Evolutionary conservation across 1,140 invertebrate species (phyloP), one percentile per base, ranked within the genome.

Genomic region (Ceratosolen fusciceps): DNA sequence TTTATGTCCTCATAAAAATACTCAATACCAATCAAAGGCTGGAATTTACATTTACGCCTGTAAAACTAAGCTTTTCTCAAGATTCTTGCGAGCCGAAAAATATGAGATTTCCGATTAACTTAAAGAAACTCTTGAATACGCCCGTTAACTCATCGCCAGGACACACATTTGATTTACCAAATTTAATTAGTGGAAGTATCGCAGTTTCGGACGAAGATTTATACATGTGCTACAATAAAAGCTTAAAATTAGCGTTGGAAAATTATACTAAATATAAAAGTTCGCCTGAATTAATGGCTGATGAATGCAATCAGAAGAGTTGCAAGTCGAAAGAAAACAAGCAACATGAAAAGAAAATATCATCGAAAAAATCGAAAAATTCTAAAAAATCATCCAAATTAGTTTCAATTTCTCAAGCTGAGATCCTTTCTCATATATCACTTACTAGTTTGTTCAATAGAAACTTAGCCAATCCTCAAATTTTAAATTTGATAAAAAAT

Each of bases 1-100:
- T 88, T 0, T 90, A 90, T 52, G 84, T 79, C 0, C 29, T 90
- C 1, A 84, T 83, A 0, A 90, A 88, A 58, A 89, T 89, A 21
- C 67, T 90, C 0, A 90, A 90, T 52, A 87, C 86, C 0, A 88
- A 90, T 79, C 85, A 85, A 29, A 81, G 83, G 70, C 52, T 88
- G 0, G 84, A 84, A 10, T 88, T 90, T 73, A 81, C 62, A 8
- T 47, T 90, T 1, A 88, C 85, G 1, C 82, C 90, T 1, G 8
- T 90, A 0, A 19, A n/a, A 0, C 82, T 87, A 2, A 72, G 31
- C 1, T 90, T 88, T 31, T 82, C 82, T 16, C 83, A 83, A 62
- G 79, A 83, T 47, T 21, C n/a, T n/a, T 85, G 82, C 37, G 19
- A 73, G 24, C 60, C 71, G 52, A 73, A 26, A 9, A 74, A 47